Conservation (phyloP, 2,888 invertebrate genomes). For the Lasioglossum pauxillum region DNA sequence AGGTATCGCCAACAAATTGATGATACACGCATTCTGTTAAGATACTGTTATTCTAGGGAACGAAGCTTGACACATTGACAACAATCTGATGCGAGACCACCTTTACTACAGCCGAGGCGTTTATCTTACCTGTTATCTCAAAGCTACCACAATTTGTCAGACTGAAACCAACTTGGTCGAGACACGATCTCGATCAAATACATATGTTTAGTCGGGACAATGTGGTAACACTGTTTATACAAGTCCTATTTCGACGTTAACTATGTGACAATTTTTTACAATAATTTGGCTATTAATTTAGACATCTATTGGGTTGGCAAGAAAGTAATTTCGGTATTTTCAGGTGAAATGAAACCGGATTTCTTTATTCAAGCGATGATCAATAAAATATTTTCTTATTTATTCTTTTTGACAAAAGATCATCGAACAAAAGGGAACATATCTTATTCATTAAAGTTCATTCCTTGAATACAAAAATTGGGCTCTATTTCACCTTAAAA, state of each 20-base stretch:
- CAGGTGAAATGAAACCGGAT: too few species aligned
- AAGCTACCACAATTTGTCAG: constrained; percentile 77
- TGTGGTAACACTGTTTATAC: neutral
- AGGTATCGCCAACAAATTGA: constrained; percentile 32
- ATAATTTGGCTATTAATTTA: too few species aligned
- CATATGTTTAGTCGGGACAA: constrained; percentile 22
- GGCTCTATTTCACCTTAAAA: too few species aligned
- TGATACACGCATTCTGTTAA: constrained; percentile 46
- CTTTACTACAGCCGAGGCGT: constrained; percentile 63
- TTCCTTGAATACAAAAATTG: too few species aligned
- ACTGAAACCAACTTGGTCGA: constrained; percentile 58
- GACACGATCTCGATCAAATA: constrained; percentile 55
- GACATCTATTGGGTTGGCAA: too few species aligned
- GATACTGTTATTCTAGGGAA: constrained; percentile 48
- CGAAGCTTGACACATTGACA: constrained; percentile 71
- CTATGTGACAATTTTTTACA: too few species aligned
- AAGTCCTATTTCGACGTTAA: neutral
- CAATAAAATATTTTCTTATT: too few species aligned
- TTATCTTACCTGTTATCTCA: constrained; percentile 70
- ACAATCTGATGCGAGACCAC: constrained; percentile 74
- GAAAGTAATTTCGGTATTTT: too few species aligned
- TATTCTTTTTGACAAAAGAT: too few species aligned
- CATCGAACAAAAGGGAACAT: too few species aligned
- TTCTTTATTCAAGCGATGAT: too few species aligned
- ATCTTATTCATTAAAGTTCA: too few species aligned